These are phyloP conservation scores for Orchesella cincta DNA, from an alignment of 1,140 invertebrate genomes.

Conservation along the genomic window DNA sequence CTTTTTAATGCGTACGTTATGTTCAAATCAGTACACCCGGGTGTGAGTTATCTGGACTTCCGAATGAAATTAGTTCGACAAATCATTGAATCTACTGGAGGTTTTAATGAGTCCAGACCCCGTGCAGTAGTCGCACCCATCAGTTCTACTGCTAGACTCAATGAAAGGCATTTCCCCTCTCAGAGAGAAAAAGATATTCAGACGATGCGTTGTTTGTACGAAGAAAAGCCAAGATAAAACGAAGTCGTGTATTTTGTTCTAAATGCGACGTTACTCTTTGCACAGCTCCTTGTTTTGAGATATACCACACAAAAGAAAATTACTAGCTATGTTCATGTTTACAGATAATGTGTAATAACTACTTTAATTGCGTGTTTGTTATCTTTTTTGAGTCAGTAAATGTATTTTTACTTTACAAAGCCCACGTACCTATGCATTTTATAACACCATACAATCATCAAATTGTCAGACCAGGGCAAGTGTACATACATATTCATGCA, in stretches of 20 bases:
- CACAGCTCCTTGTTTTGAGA: conserved; percentile 43
- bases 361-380: too few species aligned
- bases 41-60: not conserved
- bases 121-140: not conserved
- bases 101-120: too few species aligned
- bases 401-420: too few species aligned
- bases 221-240: conserved; percentile 30
- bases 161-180: not conserved
- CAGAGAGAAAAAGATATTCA: not conserved
- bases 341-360: too few species aligned
- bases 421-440: too few species aligned
- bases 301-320: conserved; percentile 41
- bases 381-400: too few species aligned
- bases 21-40: not conserved
- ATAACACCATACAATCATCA: too few species aligned
- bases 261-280: conserved; percentile 47
- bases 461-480: too few species aligned
- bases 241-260: conserved; percentile 37
- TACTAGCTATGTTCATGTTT: too few species aligned
- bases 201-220: conserved; percentile 40
- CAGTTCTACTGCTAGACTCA: not conserved
- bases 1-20: not conserved
- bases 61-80: not conserved
- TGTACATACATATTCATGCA: too few species aligned
- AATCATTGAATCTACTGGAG: not conserved